Base-by-base conservation (phyloP, 2,888 invertebrate genomes). In the Choristoneura rosaceana region DNA sequence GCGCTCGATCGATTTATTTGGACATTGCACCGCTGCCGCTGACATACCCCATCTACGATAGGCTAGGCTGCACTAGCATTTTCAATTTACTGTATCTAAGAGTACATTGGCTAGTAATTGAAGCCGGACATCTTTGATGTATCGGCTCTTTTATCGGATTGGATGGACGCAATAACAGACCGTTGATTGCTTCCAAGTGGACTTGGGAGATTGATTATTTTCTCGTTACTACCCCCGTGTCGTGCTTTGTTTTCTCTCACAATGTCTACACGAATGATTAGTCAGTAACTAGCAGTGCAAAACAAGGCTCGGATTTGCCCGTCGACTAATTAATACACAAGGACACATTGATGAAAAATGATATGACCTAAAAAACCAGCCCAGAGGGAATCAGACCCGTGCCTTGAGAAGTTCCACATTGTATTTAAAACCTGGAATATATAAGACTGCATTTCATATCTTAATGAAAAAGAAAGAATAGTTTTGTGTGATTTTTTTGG, bases 101-200 rank as follows among this genome's bases (percentile, higher is more conserved):
- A 91, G 87, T 88, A 87, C 85, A 90, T 87, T 86, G 89, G 85
- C 85, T 83, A 85, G 92, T 94, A 94, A 94, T 94, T 93, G 94
- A 91, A 90, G 87, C 88, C 84, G 86, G 90, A 89, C 92, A 89
- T 94, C 93, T 94, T 94, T 94, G 94, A 94, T 94, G 93, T 89
- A 94, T 94, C 93, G 92, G 82, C 87, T 89, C 91, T 90, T 90
- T 90, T 92, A 94, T 94, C 91, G 90, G 89, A 93, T 93, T 90
- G 91, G 90, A 92, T 89, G 89, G 91, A 92, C 91, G 90, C 90
- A 93, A 93, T 93, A 93, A 91, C 90, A 90, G 88, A 91, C 89
- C 89, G 89, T 91, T 94, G 94, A 94, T 94, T 94, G 94, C 92
- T 92, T 93, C 90, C 87, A 89, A 92, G 92, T 92, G 88, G 91